Percentiles rank a stretch among this genome's conserved stretches.
phyloP scores from a whole-genome alignment of 2,113 vertebrate genomes.

The Caretta caretta region DNA sequence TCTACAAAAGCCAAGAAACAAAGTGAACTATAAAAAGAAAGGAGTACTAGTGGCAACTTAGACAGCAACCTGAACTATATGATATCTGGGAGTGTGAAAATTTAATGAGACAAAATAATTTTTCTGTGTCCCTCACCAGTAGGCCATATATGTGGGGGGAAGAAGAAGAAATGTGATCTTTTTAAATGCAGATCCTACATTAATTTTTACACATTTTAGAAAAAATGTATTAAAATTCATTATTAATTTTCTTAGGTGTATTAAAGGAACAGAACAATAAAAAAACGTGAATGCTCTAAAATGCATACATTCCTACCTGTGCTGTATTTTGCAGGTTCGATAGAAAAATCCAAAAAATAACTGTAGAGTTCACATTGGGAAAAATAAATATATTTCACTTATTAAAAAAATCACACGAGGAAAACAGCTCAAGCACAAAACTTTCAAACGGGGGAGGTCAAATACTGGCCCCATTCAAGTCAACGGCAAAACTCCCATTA shows the following conservation, averaged over 20 bases:
- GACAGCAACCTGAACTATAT: neutral
- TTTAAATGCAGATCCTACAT: constrained; percentile 14
- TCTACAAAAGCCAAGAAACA: neutral
- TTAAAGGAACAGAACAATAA: constrained; percentile 32
- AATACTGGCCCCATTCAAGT: constrained; percentile 57
- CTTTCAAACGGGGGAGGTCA: constrained; percentile 11
- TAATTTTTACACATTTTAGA: constrained; percentile 19
- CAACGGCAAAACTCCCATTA: constrained; percentile 46
- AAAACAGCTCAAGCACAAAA: constrained; percentile 63
- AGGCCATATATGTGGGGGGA: neutral
- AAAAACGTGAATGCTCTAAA: constrained; percentile 52
- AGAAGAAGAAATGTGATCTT: constrained; percentile 5
- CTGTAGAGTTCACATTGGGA: constrained; percentile 61
- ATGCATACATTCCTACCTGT: constrained; percentile 26
- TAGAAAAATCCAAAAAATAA: constrained; percentile 62
- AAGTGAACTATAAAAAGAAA: neutral
- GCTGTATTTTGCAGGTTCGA: constrained; percentile 5
- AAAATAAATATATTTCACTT: constrained; percentile 63
- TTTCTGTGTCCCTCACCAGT: neutral
- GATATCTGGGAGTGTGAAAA: neutral
- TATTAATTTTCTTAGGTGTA: neutral
- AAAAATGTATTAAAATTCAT: constrained; percentile 40
- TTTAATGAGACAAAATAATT: neutral
- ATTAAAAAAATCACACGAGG: constrained; percentile 63
- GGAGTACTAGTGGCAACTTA: too few species aligned